Percentiles rank a stretch among this genome's conserved stretches.
These are phyloP conservation scores for Caracal caracal DNA, from an alignment of 2,113 vertebrate genomes.

Conservation along the genomic window DNA sequence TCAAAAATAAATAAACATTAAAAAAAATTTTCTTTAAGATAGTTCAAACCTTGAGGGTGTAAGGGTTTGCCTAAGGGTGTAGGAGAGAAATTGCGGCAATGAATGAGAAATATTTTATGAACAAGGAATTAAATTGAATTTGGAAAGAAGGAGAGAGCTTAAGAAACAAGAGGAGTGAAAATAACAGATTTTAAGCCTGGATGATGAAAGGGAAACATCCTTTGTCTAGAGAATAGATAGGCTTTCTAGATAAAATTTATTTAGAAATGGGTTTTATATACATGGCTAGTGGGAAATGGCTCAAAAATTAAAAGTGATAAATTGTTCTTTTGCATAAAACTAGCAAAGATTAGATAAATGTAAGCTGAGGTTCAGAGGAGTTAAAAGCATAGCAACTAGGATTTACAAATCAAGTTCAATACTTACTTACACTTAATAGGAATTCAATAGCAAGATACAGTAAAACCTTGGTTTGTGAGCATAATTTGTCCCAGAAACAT, in stretches of 20 bases:
- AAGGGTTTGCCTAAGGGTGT: not conserved
- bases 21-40: no score
- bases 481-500: no score
- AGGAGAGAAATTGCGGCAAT: not conserved
- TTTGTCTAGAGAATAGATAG: not conserved
- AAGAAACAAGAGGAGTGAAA: not conserved
- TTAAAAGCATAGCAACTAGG: not conserved
- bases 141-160: not conserved
- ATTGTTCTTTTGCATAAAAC: not conserved
- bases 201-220: not conserved
- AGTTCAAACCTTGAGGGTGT: not conserved
- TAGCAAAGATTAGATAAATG: not conserved
- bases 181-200: not conserved
- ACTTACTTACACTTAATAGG: not conserved
- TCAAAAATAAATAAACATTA: no score
- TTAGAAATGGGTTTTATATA: not conserved
- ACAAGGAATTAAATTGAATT: not conserved
- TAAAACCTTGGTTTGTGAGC: no score
- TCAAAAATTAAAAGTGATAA: not conserved
- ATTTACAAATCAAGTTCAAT: not conserved
- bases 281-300: not conserved
- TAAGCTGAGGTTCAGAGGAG: not conserved
- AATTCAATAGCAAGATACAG: not conserved
- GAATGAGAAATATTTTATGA: not conserved
- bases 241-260: not conserved